Percentiles rank a stretch among this genome's conserved stretches.
Conservation (phyloP, 2,888 invertebrate genomes). For the Tinea semifulvella region DNA sequence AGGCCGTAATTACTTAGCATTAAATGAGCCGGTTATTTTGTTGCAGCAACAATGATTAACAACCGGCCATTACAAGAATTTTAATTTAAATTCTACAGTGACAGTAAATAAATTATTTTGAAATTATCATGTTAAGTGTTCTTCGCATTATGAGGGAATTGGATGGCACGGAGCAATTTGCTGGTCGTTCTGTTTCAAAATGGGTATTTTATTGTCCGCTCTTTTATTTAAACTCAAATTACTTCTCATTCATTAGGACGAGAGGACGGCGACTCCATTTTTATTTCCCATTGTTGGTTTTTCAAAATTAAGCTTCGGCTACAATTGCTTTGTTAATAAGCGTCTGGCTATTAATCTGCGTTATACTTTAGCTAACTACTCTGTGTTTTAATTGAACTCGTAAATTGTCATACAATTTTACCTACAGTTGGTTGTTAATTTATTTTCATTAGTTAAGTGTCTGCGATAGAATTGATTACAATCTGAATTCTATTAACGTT, state of each 20-base stretch:
- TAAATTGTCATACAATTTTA: too few species aligned
- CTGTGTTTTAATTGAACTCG: slow-evolving; percentile 8
- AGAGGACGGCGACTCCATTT: slow-evolving; percentile 49
- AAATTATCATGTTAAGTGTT: slow-evolving; percentile 14
- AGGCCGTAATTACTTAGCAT: too few species aligned
- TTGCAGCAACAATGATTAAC: background rate
- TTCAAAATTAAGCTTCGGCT: slow-evolving; percentile 57
- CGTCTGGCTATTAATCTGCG: slow-evolving; percentile 44
- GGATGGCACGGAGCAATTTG: slow-evolving; percentile 47
- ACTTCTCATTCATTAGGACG: slow-evolving; percentile 58
- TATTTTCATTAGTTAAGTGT: too few species aligned
- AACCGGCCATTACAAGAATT: background rate
- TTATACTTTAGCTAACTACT: slow-evolving; percentile 20
- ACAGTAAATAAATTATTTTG: slow-evolving; percentile 9
- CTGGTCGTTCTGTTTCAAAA: slow-evolving; percentile 52
- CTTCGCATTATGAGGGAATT: slow-evolving; percentile 31
- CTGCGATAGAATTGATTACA: too few species aligned
- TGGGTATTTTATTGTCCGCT: slow-evolving; percentile 57
- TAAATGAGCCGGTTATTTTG: too few species aligned
- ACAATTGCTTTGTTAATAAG: slow-evolving; percentile 62
- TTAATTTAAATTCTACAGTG: background rate
- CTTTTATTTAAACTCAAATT: slow-evolving; percentile 62
- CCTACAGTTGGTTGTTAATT: too few species aligned
- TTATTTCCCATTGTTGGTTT: slow-evolving; percentile 61
- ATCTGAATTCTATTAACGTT: too few species aligned